A percentile compares a stretch with the other conserved stretches of the same genome.
Evolutionary conservation across 1,140 invertebrate species (phyloP).

Genomic region (Phymorhynchus buccinoides): DNA sequence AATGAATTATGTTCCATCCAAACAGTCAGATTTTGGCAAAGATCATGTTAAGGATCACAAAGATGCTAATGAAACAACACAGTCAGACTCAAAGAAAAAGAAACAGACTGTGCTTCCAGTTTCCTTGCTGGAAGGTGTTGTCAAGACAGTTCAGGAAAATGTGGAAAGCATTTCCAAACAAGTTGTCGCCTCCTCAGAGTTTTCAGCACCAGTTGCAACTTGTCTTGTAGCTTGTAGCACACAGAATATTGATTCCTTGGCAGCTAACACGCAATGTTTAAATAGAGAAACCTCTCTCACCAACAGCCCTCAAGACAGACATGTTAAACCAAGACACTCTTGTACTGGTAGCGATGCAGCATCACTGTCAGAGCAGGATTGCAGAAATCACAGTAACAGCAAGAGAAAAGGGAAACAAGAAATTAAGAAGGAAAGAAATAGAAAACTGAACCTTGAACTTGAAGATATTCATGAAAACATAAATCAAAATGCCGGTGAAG

Average conservation of each 20-base stretch:
- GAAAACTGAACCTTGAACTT: neutral
- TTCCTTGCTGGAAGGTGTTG: neutral
- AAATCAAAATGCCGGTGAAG: neutral
- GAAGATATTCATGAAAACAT: neutral
- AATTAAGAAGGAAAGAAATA: neutral
- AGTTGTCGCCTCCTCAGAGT: neutral
- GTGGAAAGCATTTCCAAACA: constrained; percentile 5
- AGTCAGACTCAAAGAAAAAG: neutral
- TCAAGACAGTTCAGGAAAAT: neutral
- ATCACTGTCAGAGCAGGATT: too few species aligned
- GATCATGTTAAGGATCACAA: neutral
- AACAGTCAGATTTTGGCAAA: neutral
- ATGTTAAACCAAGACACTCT: neutral
- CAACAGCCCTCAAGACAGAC: neutral
- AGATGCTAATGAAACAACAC: neutral
- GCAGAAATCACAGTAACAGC: neutral
- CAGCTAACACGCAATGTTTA: neutral
- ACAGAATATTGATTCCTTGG: neutral
- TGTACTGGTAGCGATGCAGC: too few species aligned
- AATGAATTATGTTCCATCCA: too few species aligned
- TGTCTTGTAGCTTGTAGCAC: neutral
- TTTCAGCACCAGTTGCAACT: neutral
- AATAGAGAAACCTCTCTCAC: neutral
- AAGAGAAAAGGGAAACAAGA: neutral
- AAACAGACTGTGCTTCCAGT: constrained; percentile 1